Percentiles rank a stretch among this genome's conserved stretches.
phyloP scores from a whole-genome alignment of 2,797 vertebrate species.

The Clamator glandarius region DNA sequence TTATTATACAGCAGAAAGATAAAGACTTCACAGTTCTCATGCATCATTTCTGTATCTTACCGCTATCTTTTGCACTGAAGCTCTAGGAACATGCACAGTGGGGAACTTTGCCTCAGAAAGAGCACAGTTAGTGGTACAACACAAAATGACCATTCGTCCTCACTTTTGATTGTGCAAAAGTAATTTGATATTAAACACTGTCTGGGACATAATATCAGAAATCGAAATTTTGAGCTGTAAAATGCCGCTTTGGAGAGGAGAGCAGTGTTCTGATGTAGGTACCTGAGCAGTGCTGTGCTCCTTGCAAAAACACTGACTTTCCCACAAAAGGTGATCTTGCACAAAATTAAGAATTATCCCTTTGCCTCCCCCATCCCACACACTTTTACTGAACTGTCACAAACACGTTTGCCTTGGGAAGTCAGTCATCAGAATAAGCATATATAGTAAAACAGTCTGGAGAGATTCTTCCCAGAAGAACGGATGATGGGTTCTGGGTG shows the following conservation, averaged over 20 bases:
- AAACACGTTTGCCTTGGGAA: background rate
- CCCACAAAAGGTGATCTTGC: background rate
- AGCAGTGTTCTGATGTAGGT: background rate
- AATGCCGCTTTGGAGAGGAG: background rate
- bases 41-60: background rate
- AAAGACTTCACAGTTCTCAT: background rate
- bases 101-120: background rate
- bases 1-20: background rate
- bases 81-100: background rate
- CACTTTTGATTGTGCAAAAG: background rate
- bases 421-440: background rate
- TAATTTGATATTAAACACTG: background rate
- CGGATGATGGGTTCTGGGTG: background rate
- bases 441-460: background rate
- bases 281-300: background rate
- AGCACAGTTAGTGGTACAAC: background rate
- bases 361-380: background rate
- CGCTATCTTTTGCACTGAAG: background rate
- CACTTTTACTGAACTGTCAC: background rate
- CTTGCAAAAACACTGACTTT: background rate
- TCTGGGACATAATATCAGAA: background rate
- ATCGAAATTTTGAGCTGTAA: background rate
- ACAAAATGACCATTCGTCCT: background rate
- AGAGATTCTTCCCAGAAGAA: background rate
- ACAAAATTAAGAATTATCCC: background rate